Evolutionary conservation across 2,797 vertebrate species (phyloP).

Genomic region (Galagoides demidoff): DNA sequence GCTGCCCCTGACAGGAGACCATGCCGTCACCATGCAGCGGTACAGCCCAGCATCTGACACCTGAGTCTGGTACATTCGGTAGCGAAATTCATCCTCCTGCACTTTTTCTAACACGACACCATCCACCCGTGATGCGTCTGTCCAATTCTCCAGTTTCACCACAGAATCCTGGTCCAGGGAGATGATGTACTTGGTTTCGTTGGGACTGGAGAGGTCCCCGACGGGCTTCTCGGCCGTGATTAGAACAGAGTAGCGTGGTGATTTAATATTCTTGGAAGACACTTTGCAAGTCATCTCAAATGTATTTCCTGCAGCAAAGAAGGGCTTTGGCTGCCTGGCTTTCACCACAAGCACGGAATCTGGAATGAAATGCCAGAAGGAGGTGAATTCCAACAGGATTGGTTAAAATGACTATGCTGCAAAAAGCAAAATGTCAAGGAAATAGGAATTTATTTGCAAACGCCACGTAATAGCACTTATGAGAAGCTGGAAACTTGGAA

Average conservation of each 20-base stretch:
- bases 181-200: conserved; percentile 89
- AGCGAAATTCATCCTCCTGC: conserved; percentile 92
- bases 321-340: conserved; percentile 90
- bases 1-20: conserved; percentile 90
- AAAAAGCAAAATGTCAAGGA: neutral
- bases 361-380: conserved; percentile 83
- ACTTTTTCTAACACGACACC: conserved; percentile 93
- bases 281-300: conserved; percentile 97
- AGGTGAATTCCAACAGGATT: neutral
- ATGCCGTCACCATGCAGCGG: conserved; percentile 94
- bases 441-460: neutral
- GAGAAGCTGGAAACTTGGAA: neutral
- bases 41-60: conserved; percentile 93
- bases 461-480: neutral
- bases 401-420: neutral
- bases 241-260: conserved; percentile 91
- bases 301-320: conserved; percentile 92
- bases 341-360: conserved; percentile 91
- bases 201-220: conserved; percentile 76
- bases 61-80: conserved; percentile 94
- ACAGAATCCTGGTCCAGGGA: conserved; percentile 93
- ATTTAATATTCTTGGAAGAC: conserved; percentile 90
- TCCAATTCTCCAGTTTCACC: conserved; percentile 91
- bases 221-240: conserved; percentile 90
- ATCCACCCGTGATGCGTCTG: conserved; percentile 90